Base-by-base conservation (phyloP, 2,888 invertebrate species). In the Sicus ferrugineus region DNA sequence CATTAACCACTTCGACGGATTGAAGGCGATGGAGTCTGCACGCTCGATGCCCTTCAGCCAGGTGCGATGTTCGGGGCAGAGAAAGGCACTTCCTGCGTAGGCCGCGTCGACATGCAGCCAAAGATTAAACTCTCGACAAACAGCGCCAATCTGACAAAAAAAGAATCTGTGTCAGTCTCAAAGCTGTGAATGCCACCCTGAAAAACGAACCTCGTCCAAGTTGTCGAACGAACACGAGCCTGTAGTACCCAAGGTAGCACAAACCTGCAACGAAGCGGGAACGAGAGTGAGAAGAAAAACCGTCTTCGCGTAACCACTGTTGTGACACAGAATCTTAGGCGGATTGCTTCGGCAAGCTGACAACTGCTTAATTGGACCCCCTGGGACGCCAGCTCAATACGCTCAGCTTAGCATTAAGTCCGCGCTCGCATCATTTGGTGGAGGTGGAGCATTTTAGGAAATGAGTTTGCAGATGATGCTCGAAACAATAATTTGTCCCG, bases 101-200 rank as follows among this genome's bases (percentile, higher is more conserved):
- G 99, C 99, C 0, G 98, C 97, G 80, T 99, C 99, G 11, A 97
- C 92, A 80, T 99, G 99, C 58, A 98, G 88, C 98, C 98, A 99
- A 11, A 98, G 86, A 1, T 92, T 90, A 82, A 97, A 94, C 67
- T 90, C 88, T 72, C 90, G 88, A 80, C 96, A 91, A 0, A 92
- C 88, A 7, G 83, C 78, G 0, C 90, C 90, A 23, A 92, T 86
- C 83, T 84, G n/a, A 14, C 48, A 64, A 11, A 34, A 21, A 4
- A 52, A 19, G 56, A 38, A 38, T 31, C 52, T 46, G 31, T 23
- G 11, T 38, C n/a, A n/a, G 2, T 6, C 16, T 7, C 56, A 11
- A 16, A 48, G 56, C 14, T 21, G 5, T 14, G 14, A 9, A 21
- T 14, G 54, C 48, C 26, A 59, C 19, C 42, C 46, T 30, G 19